phyloP scores from a whole-genome alignment of 2,113 vertebrate species.

The Vulpes ferrilata region DNA sequence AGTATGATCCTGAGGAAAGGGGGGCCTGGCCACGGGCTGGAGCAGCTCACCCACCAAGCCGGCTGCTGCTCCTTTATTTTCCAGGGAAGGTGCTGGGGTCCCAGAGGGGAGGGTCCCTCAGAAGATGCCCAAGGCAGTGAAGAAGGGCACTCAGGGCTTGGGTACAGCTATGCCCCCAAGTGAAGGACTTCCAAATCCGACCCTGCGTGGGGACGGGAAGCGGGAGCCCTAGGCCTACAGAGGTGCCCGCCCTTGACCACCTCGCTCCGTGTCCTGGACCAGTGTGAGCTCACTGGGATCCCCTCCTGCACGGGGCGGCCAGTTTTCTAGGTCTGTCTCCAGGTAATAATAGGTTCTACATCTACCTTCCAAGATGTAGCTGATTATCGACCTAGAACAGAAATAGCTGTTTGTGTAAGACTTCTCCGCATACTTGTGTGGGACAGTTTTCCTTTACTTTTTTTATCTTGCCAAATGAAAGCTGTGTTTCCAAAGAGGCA shows the following conservation, averaged over 20 bases:
- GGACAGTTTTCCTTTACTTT: not conserved
- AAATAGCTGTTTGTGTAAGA: not conserved
- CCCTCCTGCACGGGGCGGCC: not conserved
- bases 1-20: no score
- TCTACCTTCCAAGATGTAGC: not conserved
- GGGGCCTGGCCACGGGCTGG: fast-evolving
- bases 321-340: not conserved
- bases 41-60: fast-evolving
- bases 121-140: no score
- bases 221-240: fast-evolving
- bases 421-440: not conserved
- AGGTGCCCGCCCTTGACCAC: no score
- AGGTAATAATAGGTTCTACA: no score
- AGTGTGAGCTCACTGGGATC: fast-evolving
- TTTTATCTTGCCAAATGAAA: not conserved
- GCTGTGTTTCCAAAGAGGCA: not conserved
- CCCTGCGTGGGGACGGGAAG: fast-evolving
- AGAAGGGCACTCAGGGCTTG: fast-evolving
- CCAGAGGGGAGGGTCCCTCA: fast-evolving
- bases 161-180: not conserved
- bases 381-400: not conserved
- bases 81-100: not conserved
- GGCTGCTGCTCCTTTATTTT: not conserved
- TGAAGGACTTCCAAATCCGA: no score
- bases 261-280: not conserved